These are phyloP conservation scores for Drosophila bifasciata DNA, from an alignment of 1,140 invertebrate genomes.

Conservation along the genomic window DNA sequence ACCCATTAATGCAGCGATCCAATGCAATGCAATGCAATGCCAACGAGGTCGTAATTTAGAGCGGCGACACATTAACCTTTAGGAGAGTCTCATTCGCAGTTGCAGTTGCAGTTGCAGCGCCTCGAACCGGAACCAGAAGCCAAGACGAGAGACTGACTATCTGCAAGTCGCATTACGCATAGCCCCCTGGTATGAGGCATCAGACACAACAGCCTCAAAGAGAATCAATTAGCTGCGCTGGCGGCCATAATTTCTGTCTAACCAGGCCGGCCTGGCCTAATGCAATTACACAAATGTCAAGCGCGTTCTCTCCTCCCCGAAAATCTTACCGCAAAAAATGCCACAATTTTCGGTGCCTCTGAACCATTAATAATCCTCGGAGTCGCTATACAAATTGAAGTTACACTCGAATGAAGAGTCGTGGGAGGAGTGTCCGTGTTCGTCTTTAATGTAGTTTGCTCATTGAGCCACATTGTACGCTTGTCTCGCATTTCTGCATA, in stretches of 20 bases:
- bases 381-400: slow-evolving; percentile 26
- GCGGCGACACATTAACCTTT: slow-evolving; percentile 75
- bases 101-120: slow-evolving; percentile 4
- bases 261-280: slow-evolving; percentile 24
- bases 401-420: slow-evolving; percentile 3
- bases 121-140: slow-evolving; percentile 36
- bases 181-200: too few species aligned
- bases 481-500: slow-evolving; percentile 64
- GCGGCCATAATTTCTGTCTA: slow-evolving; percentile 46
- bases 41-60: slow-evolving; percentile 71
- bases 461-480: slow-evolving; percentile 37
- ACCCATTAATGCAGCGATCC: slow-evolving; percentile 59
- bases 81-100: not conserved
- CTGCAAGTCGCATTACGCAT: slow-evolving; percentile 17
- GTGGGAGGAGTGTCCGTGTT: slow-evolving; percentile 59
- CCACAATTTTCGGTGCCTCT: slow-evolving; percentile 24
- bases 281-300: slow-evolving; percentile 66
- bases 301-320: slow-evolving; percentile 10
- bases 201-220: slow-evolving; percentile 37
- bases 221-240: slow-evolving; percentile 66
- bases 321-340: slow-evolving; percentile 9
- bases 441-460: slow-evolving; percentile 59
- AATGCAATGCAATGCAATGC: slow-evolving; percentile 76
- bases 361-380: slow-evolving; percentile 63
- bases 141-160: slow-evolving; percentile 2